phyloP scores from a whole-genome alignment of 2,797 vertebrate genomes.

The Parambassis ranga region DNA sequence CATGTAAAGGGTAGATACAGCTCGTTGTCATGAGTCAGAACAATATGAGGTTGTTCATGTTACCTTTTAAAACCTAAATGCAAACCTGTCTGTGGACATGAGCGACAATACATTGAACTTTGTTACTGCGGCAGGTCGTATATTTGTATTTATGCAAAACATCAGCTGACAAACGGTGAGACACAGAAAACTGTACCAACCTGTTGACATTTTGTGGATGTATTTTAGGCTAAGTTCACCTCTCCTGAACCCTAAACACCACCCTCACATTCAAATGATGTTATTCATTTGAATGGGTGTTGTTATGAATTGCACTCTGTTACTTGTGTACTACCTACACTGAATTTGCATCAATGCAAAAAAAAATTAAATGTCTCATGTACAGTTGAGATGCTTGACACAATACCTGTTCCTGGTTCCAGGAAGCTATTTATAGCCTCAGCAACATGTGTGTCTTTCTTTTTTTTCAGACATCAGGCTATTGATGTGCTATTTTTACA shows the following conservation, averaged over 20 bases:
- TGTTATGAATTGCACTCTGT: conserved; percentile 30
- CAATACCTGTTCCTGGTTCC: conserved; percentile 74
- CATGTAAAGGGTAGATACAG: not conserved
- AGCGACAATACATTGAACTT: conserved; percentile 35
- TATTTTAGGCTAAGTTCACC: not conserved
- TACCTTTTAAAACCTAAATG: not conserved
- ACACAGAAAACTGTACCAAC: not conserved
- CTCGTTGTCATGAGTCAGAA: not conserved
- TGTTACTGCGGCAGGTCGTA: conserved; percentile 11
- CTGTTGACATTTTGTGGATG: conserved; percentile 14
- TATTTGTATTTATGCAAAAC: conserved; percentile 32
- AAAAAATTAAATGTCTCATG: conserved; percentile 71
- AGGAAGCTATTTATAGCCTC: conserved; percentile 89
- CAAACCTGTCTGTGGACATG: conserved; percentile 8
- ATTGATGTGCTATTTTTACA: conserved; percentile 84
- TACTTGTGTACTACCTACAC: not conserved
- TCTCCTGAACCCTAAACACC: conserved; percentile 4
- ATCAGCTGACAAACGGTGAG: not conserved
- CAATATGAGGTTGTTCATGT: not conserved
- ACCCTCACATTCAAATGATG: conserved; percentile 42
- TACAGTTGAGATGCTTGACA: conserved; percentile 81
- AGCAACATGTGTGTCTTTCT: conserved; percentile 77
- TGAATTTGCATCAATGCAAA: conserved; percentile 69
- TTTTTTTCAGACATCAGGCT: conserved; percentile 85
- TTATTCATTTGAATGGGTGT: not conserved